A percentile compares a stretch with the other conserved stretches of the same genome.
Conservation (phyloP, 2,797 vertebrate species). For the Eulemur mongoz region DNA sequence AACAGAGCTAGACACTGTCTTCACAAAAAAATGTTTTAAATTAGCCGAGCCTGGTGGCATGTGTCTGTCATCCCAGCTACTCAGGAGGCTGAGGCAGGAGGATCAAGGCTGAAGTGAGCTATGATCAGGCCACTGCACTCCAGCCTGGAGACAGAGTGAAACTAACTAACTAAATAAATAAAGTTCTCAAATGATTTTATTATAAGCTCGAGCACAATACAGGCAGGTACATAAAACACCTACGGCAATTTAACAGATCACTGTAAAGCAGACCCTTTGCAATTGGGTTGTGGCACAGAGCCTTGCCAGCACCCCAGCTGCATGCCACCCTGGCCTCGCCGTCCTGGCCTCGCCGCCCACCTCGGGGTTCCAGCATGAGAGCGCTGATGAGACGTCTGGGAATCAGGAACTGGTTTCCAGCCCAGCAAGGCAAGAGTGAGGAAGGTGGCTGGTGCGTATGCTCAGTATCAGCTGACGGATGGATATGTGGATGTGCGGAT, state of each 20-base stretch:
- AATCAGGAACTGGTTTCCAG: neutral
- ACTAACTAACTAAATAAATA: too few relatives aligned
- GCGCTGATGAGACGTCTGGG: rapidly evolving
- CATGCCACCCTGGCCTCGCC: neutral
- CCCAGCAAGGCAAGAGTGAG: neutral
- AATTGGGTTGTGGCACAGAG: neutral
- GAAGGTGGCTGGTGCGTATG: neutral
- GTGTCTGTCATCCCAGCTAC: too few relatives aligned
- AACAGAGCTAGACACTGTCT: too few relatives aligned
- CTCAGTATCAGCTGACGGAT: neutral
- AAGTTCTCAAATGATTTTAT: neutral
- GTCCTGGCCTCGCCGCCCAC: rapidly evolving
- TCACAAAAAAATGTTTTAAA: too few relatives aligned
- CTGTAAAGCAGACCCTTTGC: neutral
- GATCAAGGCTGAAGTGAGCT: too few relatives aligned
- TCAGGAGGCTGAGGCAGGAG: too few relatives aligned
- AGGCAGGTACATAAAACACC: rapidly evolving
- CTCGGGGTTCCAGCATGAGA: neutral
- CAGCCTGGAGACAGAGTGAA: too few relatives aligned
- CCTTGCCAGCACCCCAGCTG: neutral
- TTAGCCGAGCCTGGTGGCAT: too few relatives aligned
- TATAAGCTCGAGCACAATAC: neutral
- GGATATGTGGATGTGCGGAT: too few relatives aligned
- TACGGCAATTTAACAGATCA: neutral
- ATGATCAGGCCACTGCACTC: too few relatives aligned